Conservation (phyloP, 2,113 vertebrate species). For the Anas platyrhynchos region DNA sequence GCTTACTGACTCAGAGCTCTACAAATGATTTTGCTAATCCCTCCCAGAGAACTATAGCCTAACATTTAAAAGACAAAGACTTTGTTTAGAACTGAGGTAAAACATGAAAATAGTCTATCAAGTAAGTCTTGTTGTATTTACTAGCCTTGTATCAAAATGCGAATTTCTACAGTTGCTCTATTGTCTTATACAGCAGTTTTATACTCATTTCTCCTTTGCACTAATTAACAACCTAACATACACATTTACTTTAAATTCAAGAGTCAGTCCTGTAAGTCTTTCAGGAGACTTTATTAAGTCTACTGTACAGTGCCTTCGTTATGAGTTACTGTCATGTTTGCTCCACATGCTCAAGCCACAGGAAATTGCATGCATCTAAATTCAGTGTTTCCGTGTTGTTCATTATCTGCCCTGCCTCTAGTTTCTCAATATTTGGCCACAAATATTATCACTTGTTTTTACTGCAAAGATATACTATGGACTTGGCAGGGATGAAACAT, state of each 20-base stretch:
- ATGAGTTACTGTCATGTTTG: neutral
- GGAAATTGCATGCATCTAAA: neutral
- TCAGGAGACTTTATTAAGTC: neutral
- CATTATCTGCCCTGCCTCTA: neutral
- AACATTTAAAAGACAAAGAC: neutral
- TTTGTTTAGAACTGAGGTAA: neutral
- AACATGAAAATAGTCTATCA: neutral
- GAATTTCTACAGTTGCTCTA: neutral
- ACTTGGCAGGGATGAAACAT: neutral
- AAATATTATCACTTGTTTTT: neutral
- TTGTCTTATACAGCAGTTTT: neutral
- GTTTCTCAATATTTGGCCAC: neutral
- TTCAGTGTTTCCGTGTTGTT: neutral
- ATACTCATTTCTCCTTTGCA: neutral
- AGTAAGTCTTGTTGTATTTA: neutral
- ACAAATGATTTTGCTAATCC: neutral
- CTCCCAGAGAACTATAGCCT: neutral
- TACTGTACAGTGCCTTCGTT: neutral
- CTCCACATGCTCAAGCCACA: neutral
- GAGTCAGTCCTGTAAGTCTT: neutral
- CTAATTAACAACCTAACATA: neutral
- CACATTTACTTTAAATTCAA: neutral
- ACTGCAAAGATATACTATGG: neutral
- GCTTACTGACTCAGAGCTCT: neutral
- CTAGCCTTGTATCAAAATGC: accelerated